Evolutionary conservation across 2,797 vertebrate species (phyloP).

Genomic region (Scolopax rusticola): DNA sequence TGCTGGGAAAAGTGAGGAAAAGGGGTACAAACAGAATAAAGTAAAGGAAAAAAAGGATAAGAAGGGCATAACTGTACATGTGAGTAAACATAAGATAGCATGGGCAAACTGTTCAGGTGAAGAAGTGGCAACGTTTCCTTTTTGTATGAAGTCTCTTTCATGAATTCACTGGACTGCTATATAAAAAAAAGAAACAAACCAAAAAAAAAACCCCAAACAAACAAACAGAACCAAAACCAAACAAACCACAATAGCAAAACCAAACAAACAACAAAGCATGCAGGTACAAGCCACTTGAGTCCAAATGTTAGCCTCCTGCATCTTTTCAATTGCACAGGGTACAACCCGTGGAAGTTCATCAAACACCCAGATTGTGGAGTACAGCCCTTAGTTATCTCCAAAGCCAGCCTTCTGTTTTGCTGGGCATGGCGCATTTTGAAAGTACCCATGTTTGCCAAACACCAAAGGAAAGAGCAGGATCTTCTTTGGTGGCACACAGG

Average conservation of each 20-base stretch:
- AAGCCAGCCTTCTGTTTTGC: background rate
- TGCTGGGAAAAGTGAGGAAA: background rate
- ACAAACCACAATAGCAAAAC: too few species aligned
- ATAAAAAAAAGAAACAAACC: background rate
- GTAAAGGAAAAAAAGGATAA: background rate
- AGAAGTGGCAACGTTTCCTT: background rate
- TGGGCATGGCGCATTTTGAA: background rate
- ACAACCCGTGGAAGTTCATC: background rate
- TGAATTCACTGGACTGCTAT: background rate
- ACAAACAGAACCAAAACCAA: too few species aligned
- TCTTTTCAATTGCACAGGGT: background rate
- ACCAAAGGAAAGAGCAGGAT: background rate
- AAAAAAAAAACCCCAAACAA: too few species aligned
- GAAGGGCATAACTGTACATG: background rate
- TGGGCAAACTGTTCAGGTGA: background rate
- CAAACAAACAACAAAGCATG: background rate
- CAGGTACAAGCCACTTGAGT: background rate
- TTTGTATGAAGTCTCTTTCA: background rate
- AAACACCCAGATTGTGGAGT: background rate
- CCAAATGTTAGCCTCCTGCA: background rate
- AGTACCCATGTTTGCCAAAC: background rate
- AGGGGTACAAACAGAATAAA: background rate
- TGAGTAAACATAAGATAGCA: background rate
- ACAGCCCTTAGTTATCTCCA: background rate
- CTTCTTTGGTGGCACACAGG: background rate